Base-by-base conservation (phyloP, 2,797 vertebrate species). In the Crypturellus tataupa region DNA sequence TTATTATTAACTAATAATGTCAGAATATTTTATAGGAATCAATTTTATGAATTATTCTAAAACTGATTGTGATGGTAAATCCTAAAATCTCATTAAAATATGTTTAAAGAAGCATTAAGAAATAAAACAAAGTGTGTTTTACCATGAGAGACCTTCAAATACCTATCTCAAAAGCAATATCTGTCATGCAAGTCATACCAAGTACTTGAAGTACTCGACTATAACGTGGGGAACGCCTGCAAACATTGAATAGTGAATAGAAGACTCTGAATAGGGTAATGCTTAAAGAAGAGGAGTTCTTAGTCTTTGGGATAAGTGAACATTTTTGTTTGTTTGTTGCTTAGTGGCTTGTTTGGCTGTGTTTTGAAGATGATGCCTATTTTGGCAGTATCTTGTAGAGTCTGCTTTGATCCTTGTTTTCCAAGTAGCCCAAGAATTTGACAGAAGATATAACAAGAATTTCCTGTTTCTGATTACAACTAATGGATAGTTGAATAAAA, bases 221-320 rank as follows among this genome's bases (percentile, higher is more conserved):
- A 4, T 62, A 59, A 23, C 17, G 77, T 67, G 23, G 21, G 42
- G 65, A 86, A 80, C 69, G 19, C 27, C 55, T 60, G 9, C 16
- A 69, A 91, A 44, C 4, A 23, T 3, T 35, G 59, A 37, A 12
- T 14, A 60, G 20, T 58, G 44, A 71, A 56, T 11, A 51, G 42
- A 62, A 59, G 5, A 21, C 5, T 14, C 20, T 42, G 12, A 0
- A 0, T 21, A 12, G 56, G 47, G 1, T 35, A 59, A 49, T 55
- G 37, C 80, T 70, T 58, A 76, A 53, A 64, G 77, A 89, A 12
- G 12, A 68, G 2, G 2, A 37, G 20, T 10, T 5, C 2, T 56
- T 77, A 21, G 4, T 42, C 39, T 13, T 73, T 27, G 31, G 72
- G 16, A 72, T 58, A 65, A 87, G 13, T 20, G 9, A 68, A 31